phyloP scores from a whole-genome alignment of 2,888 invertebrate genomes.

The Cheilosia vulpina region DNA sequence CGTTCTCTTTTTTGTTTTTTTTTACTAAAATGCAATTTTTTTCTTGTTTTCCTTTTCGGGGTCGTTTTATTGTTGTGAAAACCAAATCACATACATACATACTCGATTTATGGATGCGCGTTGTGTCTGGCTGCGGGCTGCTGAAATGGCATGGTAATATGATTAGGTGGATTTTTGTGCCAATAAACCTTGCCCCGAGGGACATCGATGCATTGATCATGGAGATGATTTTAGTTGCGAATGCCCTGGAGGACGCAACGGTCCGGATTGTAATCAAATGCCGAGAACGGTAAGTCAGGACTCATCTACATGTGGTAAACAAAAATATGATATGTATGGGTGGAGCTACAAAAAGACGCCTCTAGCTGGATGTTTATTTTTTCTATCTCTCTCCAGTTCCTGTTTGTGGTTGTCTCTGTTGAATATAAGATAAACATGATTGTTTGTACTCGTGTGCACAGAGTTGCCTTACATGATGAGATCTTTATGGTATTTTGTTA shows the following conservation, averaged over 20 bases:
- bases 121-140: slow-evolving; percentile 41
- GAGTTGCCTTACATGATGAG: slow-evolving; percentile 45
- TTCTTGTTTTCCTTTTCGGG: slow-evolving; percentile 17
- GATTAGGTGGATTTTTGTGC: slow-evolving; percentile 88
- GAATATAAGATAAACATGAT: slow-evolving; percentile 56
- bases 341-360: slow-evolving; percentile 3
- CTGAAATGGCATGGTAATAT: slow-evolving; percentile 59
- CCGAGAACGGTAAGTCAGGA: slow-evolving; percentile 86
- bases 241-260: slow-evolving; percentile 89
- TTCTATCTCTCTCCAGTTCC: slow-evolving; percentile 23
- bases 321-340: not conserved
- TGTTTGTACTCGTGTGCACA: slow-evolving; percentile 41
- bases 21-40: slow-evolving; percentile 56
- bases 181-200: slow-evolving; percentile 88
- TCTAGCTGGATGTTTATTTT: slow-evolving; percentile 22
- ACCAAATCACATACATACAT: slow-evolving; percentile 64
- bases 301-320: slow-evolving; percentile 39
- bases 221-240: slow-evolving; percentile 91
- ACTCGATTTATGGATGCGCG: slow-evolving; percentile 54
- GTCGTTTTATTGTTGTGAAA: slow-evolving; percentile 55
- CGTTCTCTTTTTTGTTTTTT: not conserved
- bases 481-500: slow-evolving; percentile 60
- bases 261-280: slow-evolving; percentile 88
- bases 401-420: slow-evolving; percentile 51
- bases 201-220: slow-evolving; percentile 88